Conservation (phyloP, 2,797 vertebrate genomes). For the Rhadinocentrus ornatus region DNA sequence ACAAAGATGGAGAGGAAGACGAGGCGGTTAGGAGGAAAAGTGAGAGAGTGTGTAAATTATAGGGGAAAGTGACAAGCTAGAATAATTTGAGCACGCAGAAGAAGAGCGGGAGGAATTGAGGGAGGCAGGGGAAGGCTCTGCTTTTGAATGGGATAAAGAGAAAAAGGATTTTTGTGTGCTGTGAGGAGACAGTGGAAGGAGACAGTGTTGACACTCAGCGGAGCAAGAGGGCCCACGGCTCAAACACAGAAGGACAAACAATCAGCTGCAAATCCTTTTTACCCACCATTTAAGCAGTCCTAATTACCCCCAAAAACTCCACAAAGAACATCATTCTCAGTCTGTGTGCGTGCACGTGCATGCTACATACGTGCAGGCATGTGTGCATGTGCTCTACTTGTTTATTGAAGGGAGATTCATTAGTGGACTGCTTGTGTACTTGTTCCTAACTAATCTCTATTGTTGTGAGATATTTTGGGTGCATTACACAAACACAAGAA, state of each 20-base stretch:
- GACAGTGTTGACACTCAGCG: slow-evolving; percentile 56
- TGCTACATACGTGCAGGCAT: slow-evolving; percentile 27
- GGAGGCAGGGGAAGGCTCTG: slow-evolving; percentile 27
- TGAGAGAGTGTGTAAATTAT: slow-evolving; percentile 54
- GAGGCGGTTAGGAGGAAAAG: slow-evolving; percentile 38
- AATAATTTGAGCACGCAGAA: slow-evolving; percentile 44
- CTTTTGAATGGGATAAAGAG: slow-evolving; percentile 36
- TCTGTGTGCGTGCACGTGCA: slow-evolving; percentile 13
- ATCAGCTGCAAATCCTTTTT: slow-evolving; percentile 74
- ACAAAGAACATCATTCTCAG: slow-evolving; percentile 77
- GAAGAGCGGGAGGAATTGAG: slow-evolving; percentile 27
- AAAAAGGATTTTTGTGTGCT: slow-evolving; percentile 30
- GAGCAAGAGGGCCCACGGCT: slow-evolving; percentile 61
- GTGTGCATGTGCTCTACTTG: slow-evolving; percentile 47
- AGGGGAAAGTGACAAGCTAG: slow-evolving; percentile 45
- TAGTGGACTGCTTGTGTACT: slow-evolving; percentile 67
- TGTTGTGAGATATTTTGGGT: slow-evolving; percentile 64
- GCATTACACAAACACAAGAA: slow-evolving; percentile 68
- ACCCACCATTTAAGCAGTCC: slow-evolving; percentile 62
- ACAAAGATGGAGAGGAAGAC: slow-evolving; percentile 42
- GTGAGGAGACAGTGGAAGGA: slow-evolving; percentile 36
- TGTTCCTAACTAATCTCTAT: slow-evolving; percentile 66
- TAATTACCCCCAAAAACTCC: slow-evolving; percentile 70
- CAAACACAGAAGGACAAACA: slow-evolving; percentile 75
- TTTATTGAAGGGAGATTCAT: slow-evolving; percentile 72